Percentiles rank a stretch among this genome's conserved stretches.
Evolutionary conservation across 2,113 vertebrate genomes (phyloP).

Genomic region (Nerophis lumbriciformis): DNA sequence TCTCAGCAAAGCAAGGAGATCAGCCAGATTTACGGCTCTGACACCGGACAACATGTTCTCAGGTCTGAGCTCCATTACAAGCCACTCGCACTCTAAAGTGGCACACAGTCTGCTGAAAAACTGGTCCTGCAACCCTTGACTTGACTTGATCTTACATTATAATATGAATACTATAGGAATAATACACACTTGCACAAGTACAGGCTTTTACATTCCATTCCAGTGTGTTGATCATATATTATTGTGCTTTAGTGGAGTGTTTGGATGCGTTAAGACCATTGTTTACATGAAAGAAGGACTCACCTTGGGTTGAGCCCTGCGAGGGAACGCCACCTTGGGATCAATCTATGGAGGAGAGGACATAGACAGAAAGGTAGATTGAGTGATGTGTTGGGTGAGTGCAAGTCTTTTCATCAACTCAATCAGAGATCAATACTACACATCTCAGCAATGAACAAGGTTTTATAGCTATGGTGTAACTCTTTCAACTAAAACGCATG

Average conservation of each 20-base stretch:
- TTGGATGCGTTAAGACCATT: slow-evolving; percentile 36
- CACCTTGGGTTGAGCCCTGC: slow-evolving; percentile 98
- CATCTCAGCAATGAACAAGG: no score
- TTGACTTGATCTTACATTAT: no score
- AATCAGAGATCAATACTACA: no score
- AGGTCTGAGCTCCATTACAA: slow-evolving; percentile 3
- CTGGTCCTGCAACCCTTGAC: background rate
- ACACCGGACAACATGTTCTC: slow-evolving; percentile 11
- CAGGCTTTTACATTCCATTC: background rate
- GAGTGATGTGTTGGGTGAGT: slow-evolving; percentile 12
- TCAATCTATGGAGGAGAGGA: slow-evolving; percentile 83
- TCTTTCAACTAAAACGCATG: no score
- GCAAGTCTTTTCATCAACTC: no score
- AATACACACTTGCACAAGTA: background rate
- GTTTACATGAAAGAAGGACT: slow-evolving; percentile 45
- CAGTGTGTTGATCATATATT: slow-evolving; percentile 13
- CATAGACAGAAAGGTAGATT: slow-evolving; percentile 42
- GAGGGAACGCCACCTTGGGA: slow-evolving; percentile 97
- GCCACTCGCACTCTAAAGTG: background rate
- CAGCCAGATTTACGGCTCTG: slow-evolving; percentile 8
- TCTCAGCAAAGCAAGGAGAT: background rate
- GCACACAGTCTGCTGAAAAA: background rate
- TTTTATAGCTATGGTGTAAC: no score
- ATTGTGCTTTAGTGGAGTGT: slow-evolving; percentile 26
- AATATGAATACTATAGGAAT: background rate